Base-by-base conservation (phyloP, 1,140 invertebrate genomes). In the Drosophila teissieri region DNA sequence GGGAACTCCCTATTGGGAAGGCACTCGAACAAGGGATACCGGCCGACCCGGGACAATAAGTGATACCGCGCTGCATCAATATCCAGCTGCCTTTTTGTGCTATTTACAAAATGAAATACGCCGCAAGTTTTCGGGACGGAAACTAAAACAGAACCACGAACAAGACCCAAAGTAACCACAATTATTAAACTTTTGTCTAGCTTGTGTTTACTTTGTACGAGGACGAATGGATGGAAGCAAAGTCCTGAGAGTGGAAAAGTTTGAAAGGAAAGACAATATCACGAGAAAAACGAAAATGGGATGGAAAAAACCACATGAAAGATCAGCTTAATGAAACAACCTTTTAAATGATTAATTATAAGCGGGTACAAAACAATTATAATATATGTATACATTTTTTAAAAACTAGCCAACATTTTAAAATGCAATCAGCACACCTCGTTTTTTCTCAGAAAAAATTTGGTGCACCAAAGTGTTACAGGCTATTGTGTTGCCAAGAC, bases 61-160 rank as follows among this genome's bases (percentile, higher is more conserved):
- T 57, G 53, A 62, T 56, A 45, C 57, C 44, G 56, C 15, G 78
- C 78, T 81, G 78, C 76, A 79, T 79, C 76, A 81, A 81, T 81
- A 79, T 81, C 76, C 78, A 79, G 78, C 79, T 81, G 78, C 78
- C 77, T 79, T 81, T 81, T 78, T 81, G 61, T 57, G 76, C 76
- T 81, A 81, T 81, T 81, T 81, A 79, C 78, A 79, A 63, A 81
- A 81, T 79, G 72, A 81, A 81, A 81, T 81, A 81, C 76, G 78
- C 78, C 76, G 78, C 78, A 81, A 81, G 77, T 81, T 81, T 79
- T 74, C 45, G 63, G 48, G 24, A 53, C 39, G 40, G 27, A 62
- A 39, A 62, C 36, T 53, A 42, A 62, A 62, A 53, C 15, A n/a
- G 15, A 62, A 24, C 24, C 8, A 53, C 27, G 22, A 31, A 51